Percentiles rank a stretch among this genome's conserved stretches.
Conservation (phyloP, 1,140 invertebrate genomes). For the Meloidogyne floridensis region DNA sequence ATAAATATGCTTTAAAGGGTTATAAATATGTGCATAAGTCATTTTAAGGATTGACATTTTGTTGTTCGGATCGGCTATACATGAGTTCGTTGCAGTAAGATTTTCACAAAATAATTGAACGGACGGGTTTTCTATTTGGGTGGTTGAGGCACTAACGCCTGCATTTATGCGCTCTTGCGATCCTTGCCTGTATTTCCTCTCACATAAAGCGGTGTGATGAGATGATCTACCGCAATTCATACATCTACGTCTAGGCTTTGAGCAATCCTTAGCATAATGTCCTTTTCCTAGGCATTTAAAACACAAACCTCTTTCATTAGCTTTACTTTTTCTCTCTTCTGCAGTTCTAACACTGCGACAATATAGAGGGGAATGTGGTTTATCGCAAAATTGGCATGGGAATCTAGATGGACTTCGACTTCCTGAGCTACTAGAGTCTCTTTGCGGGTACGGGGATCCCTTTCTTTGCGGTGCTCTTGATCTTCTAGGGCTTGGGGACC, state of each 20-base stretch:
- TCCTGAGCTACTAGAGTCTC: no score
- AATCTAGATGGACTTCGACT: no score
- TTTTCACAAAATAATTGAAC: no score
- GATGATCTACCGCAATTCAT: background rate
- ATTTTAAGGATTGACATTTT: background rate
- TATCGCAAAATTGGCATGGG: no score
- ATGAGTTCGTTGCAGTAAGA: no score
- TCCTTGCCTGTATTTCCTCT: background rate
- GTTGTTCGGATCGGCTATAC: background rate
- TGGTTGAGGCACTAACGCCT: background rate
- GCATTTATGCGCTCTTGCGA: background rate
- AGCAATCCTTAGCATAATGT: background rate
- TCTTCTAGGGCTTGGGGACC: background rate
- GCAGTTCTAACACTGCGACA: background rate
- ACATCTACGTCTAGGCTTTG: background rate
- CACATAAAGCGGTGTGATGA: background rate
- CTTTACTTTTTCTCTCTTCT: background rate
- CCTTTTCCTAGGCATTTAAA: background rate
- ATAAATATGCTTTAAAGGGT: background rate
- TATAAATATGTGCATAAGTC: conserved; percentile 4
- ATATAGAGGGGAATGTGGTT: background rate
- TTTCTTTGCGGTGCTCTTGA: background rate
- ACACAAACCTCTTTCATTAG: background rate
- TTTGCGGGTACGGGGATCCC: no score
- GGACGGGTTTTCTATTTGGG: no score